These are phyloP conservation scores for Strigops habroptila DNA, from an alignment of 2,113 vertebrate genomes.

Conservation along the genomic window DNA sequence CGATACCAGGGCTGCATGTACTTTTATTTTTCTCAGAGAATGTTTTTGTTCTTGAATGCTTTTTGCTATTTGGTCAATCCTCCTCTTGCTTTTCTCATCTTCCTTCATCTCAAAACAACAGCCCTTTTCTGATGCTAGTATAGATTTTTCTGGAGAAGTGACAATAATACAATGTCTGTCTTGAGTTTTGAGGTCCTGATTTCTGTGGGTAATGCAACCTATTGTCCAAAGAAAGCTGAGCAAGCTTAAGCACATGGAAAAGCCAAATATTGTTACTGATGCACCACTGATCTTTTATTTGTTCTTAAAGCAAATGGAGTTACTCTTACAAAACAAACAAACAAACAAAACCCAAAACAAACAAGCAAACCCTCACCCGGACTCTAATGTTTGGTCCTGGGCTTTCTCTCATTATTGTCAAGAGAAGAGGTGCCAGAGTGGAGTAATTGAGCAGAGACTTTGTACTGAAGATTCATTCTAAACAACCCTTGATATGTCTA, in stretches of 20 bases:
- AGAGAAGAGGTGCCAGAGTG: not conserved
- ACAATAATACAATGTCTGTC: slow-evolving; percentile 18
- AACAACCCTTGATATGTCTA: not conserved
- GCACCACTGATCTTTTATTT: not conserved
- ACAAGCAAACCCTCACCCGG: not conserved
- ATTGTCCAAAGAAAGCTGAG: not conserved
- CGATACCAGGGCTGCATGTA: not conserved
- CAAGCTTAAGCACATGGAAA: not conserved
- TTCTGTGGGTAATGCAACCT: not conserved
- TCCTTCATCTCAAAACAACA: not conserved
- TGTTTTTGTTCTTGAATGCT: not conserved
- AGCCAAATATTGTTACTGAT: not conserved
- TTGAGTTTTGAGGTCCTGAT: not conserved
- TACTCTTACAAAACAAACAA: not conserved
- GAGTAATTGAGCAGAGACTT: not conserved
- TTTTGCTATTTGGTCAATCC: not conserved
- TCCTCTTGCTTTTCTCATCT: slow-evolving; percentile 12
- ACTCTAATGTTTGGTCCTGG: not conserved
- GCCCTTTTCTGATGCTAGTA: not conserved
- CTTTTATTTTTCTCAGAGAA: slow-evolving; percentile 12
- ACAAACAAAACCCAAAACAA: not conserved
- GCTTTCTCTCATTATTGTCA: not conserved
- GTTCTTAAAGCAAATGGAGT: not conserved
- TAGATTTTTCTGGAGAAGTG: slow-evolving; percentile 21
- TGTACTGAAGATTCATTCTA: not conserved